Conservation (phyloP, 2,113 vertebrate genomes). For the Phyllostomus discolor region DNA sequence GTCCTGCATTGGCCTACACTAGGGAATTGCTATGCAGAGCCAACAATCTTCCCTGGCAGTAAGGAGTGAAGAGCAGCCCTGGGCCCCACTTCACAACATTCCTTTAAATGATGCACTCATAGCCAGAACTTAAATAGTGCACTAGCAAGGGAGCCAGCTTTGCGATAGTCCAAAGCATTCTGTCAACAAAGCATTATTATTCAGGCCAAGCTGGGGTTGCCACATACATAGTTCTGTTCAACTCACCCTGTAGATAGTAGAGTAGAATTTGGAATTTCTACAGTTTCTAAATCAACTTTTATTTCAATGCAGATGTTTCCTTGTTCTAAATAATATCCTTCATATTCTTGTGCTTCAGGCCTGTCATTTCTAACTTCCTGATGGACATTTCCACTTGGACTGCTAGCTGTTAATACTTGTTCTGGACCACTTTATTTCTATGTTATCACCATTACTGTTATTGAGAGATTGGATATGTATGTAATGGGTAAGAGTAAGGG, state of each 20-base stretch:
- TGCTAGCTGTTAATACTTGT: neutral
- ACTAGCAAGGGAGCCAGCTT: neutral
- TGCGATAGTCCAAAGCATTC: neutral
- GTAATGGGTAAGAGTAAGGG: neutral
- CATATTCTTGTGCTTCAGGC: neutral
- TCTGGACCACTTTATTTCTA: neutral
- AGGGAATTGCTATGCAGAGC: neutral
- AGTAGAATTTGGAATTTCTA: neutral
- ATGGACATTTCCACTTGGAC: slow-evolving; percentile 4
- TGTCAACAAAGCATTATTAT: neutral
- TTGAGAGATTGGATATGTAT: neutral
- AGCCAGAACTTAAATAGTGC: neutral
- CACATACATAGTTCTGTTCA: neutral
- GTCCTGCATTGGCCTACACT: neutral
- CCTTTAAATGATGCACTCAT: neutral
- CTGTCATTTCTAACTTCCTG: neutral
- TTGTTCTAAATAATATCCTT: slow-evolving; percentile 17
- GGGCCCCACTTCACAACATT: neutral
- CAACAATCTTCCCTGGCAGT: neutral
- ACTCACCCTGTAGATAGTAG: neutral
- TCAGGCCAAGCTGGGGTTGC: neutral
- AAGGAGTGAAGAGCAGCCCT: neutral
- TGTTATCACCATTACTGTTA: neutral
- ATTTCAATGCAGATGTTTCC: neutral
- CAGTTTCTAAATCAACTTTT: neutral